Evolutionary conservation across 1,140 invertebrate species (phyloP), one percentile per base, ranked within the genome.

Genomic region (Apis florea): DNA sequence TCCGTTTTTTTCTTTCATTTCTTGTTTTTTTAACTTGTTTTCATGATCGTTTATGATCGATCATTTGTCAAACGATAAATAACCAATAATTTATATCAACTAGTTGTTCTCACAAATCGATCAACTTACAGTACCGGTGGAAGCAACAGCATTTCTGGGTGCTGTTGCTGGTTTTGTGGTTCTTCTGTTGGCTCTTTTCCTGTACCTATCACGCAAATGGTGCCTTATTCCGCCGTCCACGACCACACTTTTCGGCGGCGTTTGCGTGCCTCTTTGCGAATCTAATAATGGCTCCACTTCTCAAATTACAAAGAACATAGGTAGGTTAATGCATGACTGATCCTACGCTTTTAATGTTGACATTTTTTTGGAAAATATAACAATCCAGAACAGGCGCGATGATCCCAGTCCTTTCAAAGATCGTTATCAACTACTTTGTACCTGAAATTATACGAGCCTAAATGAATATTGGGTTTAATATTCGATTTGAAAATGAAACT

Each of bases 131-230:
- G 97, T 96, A 92, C 95, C 96, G 83, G 94, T 96, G 87, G 96
- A 97, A 94, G 96, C 97, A 80, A 95, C 96, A 86, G 96, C 96
- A 83, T 95, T 97, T 92, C 94, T 98, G 76, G 96, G 96, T 89
- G 96, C 95, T 75, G 95, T 97, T 82, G 96, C 95, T 80, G 96
- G 96, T 59, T 96, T 97, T 86, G 94, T 97, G 24, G 95, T 96
- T 51, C 93, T 97, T 49, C 94, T 97, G 69, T 92, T 97, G 81
- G 95, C 97, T n/a, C 95, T 97, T 85, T 96, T 97, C 86, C 94
- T 97, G 69, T 98, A 97, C 92, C 94, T 97, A 71, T 97, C 96
- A 91, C 97, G 96, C 87, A 96, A 96, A 91, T 95, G 96, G 93
- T 97, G 96, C 90, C 96, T 97, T 92, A 95, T 92, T 49, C 85